Conservation (phyloP, 2,888 invertebrate genomes). For the Drosophila yooni region DNA sequence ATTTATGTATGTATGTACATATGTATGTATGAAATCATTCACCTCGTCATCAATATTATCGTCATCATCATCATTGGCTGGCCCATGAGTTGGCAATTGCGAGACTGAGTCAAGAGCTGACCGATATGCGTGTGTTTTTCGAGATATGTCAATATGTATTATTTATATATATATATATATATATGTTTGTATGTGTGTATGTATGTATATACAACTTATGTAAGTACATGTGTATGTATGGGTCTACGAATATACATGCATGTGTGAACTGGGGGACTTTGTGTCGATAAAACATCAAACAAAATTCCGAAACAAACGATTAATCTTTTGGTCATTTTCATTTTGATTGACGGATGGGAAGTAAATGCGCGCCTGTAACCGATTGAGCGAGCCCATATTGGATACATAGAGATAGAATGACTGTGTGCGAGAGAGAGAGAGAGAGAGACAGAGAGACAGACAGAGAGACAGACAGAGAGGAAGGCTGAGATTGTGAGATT, state of each 20-base stretch:
- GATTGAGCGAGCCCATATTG: conserved; percentile 42
- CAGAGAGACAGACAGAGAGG: neutral
- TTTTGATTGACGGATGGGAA: conserved; percentile 84
- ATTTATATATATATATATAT: conserved; percentile 6
- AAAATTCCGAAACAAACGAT: conserved; percentile 83
- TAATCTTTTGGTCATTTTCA: conserved; percentile 84
- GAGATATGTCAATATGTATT: conserved; percentile 2
- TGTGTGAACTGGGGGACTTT: conserved; percentile 62
- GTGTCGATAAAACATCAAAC: conserved; percentile 82
- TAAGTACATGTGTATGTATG: conserved; percentile 15
- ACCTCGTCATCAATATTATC: conserved; percentile 22
- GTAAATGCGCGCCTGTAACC: conserved; percentile 67
- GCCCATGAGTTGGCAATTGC: conserved; percentile 57
- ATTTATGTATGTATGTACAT: neutral
- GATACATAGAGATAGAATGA: conserved; percentile 4
- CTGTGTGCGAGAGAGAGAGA: neutral
- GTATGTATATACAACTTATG: conserved; percentile 3
- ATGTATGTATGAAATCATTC: conserved; percentile 25
- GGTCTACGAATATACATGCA: conserved; percentile 8
- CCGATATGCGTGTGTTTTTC: conserved; percentile 19
- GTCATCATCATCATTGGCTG: conserved; percentile 33
- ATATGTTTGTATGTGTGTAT: conserved; percentile 8
- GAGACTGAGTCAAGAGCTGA: conserved; percentile 48
- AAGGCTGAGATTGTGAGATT: conserved; percentile 9
- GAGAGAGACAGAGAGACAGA: neutral